A percentile compares a stretch with the other conserved stretches of the same genome.
Conservation (phyloP, 2,888 invertebrate genomes). For the Orchestes rusci region DNA sequence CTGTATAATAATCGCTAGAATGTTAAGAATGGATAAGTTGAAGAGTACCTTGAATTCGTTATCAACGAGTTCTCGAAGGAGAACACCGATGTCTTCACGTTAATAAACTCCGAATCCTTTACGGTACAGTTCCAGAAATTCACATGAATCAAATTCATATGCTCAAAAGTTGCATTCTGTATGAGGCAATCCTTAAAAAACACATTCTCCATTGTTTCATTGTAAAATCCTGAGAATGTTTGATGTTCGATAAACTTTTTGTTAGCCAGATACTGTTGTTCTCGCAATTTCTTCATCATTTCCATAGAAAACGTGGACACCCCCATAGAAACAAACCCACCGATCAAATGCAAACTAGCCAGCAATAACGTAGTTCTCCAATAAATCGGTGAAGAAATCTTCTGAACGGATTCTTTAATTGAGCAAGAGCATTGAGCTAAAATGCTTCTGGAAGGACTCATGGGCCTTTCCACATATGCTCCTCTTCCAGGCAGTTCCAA, state of each 20-base stretch:
- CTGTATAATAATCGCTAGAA: constrained; percentile 44
- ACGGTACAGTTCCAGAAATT: constrained; percentile 65
- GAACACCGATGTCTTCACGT: constrained; percentile 64
- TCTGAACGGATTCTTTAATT: constrained; percentile 64
- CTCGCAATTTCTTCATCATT: constrained; percentile 45
- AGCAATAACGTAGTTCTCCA: constrained; percentile 56
- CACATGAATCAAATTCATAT: constrained; percentile 64
- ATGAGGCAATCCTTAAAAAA: constrained; percentile 55
- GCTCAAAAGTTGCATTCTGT: constrained; percentile 57
- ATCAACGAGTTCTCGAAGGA: constrained; percentile 57
- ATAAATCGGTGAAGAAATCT: constrained; percentile 58
- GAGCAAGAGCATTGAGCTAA: no score
- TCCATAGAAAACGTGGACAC: constrained; percentile 51
- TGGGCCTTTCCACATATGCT: constrained; percentile 39
- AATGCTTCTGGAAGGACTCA: constrained; percentile 45
- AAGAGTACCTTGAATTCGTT: constrained; percentile 53
- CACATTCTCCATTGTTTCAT: constrained; percentile 57
- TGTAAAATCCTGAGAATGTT: constrained; percentile 44
- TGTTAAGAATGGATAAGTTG: no score
- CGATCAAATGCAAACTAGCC: constrained; percentile 51
- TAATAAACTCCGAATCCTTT: constrained; percentile 59
- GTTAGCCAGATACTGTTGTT: constrained; percentile 36
- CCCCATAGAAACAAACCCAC: constrained; percentile 48
- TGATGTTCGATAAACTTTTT: constrained; percentile 32
- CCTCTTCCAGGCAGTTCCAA: constrained; percentile 62